Conservation (phyloP, 2,113 vertebrate genomes). For the Aramus guarauna region DNA sequence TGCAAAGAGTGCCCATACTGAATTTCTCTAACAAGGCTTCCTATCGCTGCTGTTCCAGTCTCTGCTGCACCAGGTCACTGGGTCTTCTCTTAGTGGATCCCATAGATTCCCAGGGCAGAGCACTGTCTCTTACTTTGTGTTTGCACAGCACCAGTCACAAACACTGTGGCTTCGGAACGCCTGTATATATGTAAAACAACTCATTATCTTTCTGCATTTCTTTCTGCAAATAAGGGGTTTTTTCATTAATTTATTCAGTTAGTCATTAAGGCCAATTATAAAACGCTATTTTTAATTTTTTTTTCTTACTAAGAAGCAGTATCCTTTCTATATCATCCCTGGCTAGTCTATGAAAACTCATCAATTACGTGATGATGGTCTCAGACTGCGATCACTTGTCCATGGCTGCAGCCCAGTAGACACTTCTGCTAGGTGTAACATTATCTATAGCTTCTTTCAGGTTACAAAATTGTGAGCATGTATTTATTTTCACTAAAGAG, state of each 20-base stretch:
- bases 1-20: background rate
- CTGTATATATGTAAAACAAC: background rate
- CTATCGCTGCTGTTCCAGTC: background rate
- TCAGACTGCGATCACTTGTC: background rate
- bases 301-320: background rate
- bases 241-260: background rate
- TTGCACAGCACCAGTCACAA: background rate
- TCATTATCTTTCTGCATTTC: background rate
- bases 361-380: background rate
- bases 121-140: background rate
- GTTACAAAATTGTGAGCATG: background rate
- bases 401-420: background rate
- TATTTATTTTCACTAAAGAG: background rate
- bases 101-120: background rate
- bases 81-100: background rate
- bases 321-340: background rate
- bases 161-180: background rate
- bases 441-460: background rate
- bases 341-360: background rate
- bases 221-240: background rate
- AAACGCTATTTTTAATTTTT: background rate
- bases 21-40: background rate
- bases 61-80: background rate
- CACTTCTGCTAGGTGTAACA: background rate
- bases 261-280: background rate